These are phyloP conservation scores for Anoura caudifer DNA, from an alignment of 2,113 vertebrate species.

Conservation along the genomic window DNA sequence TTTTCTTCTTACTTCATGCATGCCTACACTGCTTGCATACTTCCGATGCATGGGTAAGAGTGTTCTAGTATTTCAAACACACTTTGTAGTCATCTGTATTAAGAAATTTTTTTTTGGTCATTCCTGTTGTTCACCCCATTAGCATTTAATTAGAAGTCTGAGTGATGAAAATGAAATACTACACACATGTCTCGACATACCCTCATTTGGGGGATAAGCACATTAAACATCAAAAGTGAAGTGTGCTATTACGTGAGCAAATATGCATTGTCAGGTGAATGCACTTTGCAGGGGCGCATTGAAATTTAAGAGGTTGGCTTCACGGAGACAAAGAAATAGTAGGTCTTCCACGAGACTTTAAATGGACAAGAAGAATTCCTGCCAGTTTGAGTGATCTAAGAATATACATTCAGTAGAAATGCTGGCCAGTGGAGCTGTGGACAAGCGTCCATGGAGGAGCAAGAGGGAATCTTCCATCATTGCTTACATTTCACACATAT, in stretches of 20 bases:
- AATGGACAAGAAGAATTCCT: background rate
- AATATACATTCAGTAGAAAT: background rate
- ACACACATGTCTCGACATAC: background rate
- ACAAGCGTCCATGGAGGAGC: rapidly evolving
- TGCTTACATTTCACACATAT: background rate
- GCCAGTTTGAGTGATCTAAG: background rate
- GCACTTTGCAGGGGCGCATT: background rate
- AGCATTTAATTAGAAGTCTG: background rate
- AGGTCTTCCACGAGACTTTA: background rate
- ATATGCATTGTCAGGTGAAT: background rate
- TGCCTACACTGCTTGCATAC: background rate
- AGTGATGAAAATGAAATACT: background rate
- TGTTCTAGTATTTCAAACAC: background rate
- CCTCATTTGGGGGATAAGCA: background rate
- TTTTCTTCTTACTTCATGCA: background rate
- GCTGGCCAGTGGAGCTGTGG: background rate
- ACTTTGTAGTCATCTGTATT: background rate
- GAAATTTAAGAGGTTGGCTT: background rate
- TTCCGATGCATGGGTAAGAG: background rate
- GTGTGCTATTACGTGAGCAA: background rate
- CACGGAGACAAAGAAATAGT: background rate
- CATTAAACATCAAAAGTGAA: background rate
- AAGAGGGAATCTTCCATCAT: background rate
- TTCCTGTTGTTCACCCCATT: background rate
- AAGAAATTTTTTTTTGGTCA: background rate